Base-by-base conservation (phyloP, 2,888 invertebrate species). In the Lagria hirta region DNA sequence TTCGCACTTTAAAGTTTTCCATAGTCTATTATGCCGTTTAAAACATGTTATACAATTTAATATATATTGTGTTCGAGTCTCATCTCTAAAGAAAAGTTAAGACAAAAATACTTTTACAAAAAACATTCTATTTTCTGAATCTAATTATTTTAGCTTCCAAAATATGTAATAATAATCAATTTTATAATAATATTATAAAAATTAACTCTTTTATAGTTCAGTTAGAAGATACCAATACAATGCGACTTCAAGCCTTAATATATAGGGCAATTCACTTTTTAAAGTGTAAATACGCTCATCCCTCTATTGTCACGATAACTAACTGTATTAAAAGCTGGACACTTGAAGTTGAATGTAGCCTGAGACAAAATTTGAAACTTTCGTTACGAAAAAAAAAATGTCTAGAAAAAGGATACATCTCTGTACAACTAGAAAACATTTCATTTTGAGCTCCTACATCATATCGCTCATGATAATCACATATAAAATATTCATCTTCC, bases 401-500 rank as follows among this genome's bases (percentile, higher is more conserved):
- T 8, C n/a, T 2, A 18, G n/a, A 33, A 47, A 55, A 60, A 61
- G 58, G 58, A 57, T 68, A 64, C 64, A 65, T 43, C 28, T 62
- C 55, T 35, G 63, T 62, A 37, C 64, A 66, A 37, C 62, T 63
- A 11, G 60, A 54, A 42, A 71, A 62, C 52, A 63, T 62, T 43
- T 68, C 65, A 32, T 69, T 61, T 35, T 68, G 67, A 34, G 37
- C 49, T 7, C 61, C 60, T n/a, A 71, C 54, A 20, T 58, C 58
- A 52, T 68, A 61, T 10, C 60, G 54, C 33, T 55, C 51, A 48
- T 71, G 61, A 52, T 69, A 72, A 63, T 71, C 70, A 49, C 61
- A 64, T 48, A 71, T 65, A 58, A 72, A 72, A 41, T 65, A 62
- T 34, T 70, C 70, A 45, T 70, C 65, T 43, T 70, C 70, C 32